These are phyloP conservation scores for Ictidomys tridecemlineatus DNA, from an alignment of 2,113 vertebrate species.

Conservation along the genomic window DNA sequence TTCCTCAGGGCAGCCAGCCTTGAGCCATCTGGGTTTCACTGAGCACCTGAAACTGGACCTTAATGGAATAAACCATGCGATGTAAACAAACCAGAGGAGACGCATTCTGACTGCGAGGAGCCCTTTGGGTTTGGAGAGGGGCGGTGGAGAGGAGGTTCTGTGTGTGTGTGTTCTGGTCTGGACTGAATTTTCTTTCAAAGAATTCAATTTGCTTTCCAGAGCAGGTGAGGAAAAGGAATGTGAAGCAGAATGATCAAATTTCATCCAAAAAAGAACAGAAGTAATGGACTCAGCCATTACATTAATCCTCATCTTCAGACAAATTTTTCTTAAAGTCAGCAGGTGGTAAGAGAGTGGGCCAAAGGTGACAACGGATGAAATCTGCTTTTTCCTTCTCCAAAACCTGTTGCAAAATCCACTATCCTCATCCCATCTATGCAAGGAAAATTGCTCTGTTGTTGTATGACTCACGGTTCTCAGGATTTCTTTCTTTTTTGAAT, in stretches of 20 bases:
- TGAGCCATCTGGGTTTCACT: constrained; percentile 60
- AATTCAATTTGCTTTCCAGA: constrained; percentile 84
- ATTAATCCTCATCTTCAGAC: constrained; percentile 88
- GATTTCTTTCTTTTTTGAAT: neutral
- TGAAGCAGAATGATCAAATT: constrained; percentile 84
- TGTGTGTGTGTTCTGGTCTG: constrained; percentile 77
- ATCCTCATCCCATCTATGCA: neutral
- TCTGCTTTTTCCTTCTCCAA: constrained; percentile 77
- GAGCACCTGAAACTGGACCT: constrained; percentile 70
- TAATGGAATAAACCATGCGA: constrained; percentile 70
- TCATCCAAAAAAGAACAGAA: constrained; percentile 82
- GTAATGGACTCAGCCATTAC: constrained; percentile 85
- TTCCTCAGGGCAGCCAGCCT: neutral
- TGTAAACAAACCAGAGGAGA: constrained; percentile 76
- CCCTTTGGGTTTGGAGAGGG: neutral
- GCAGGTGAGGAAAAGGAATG: constrained; percentile 88
- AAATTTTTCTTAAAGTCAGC: constrained; percentile 84
- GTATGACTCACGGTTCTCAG: neutral
- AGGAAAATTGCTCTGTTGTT: constrained; percentile 13
- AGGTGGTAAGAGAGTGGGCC: constrained; percentile 82
- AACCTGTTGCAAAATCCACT: constrained; percentile 68
- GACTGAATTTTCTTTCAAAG: constrained; percentile 86
- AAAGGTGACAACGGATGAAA: constrained; percentile 85
- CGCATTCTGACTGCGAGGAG: neutral
- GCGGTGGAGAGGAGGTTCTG: neutral